A percentile compares a stretch with the other conserved stretches of the same genome.
Evolutionary conservation across 1,140 invertebrate genomes (phyloP).

Genomic region (Diorhabda carinulata): DNA sequence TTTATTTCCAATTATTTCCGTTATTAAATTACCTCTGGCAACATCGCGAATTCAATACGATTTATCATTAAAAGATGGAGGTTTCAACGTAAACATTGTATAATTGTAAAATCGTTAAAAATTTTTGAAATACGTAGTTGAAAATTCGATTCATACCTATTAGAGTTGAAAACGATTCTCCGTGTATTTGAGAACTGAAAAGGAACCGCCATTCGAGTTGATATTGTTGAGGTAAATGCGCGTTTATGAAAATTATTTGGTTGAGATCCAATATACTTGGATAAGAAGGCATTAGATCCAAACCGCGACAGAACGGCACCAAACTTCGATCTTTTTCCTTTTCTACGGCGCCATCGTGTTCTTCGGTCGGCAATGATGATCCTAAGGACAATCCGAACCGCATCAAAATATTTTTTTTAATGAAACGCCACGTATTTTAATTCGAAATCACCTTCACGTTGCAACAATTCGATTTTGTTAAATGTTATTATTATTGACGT

Average conservation of each 20-base stretch:
- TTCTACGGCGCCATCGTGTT: slow-evolving; percentile 21
- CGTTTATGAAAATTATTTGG: slow-evolving; percentile 73
- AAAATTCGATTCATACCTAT: slow-evolving; percentile 50
- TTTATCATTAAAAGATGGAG: too few species aligned
- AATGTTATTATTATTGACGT: too few species aligned
- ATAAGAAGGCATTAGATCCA: slow-evolving; percentile 69
- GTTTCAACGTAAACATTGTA: too few species aligned
- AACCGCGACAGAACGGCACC: slow-evolving; percentile 54
- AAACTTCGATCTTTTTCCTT: slow-evolving; percentile 50
- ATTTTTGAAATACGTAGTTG: slow-evolving; percentile 40
- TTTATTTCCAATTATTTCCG: too few species aligned
- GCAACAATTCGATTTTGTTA: too few species aligned
- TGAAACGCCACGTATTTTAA: too few species aligned
- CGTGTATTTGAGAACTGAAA: slow-evolving; percentile 77
- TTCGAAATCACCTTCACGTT: too few species aligned
- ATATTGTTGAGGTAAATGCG: slow-evolving; percentile 66
- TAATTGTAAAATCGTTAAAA: too few species aligned
- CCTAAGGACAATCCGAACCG: not conserved
- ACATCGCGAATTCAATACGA: too few species aligned
- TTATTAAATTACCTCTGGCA: too few species aligned
- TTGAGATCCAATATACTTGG: slow-evolving; percentile 72
- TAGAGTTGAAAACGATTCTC: slow-evolving; percentile 79
- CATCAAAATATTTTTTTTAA: too few species aligned
- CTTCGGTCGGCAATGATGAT: slow-evolving; percentile 16
- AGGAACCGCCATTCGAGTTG: slow-evolving; percentile 76